Conservation (phyloP, 2,888 invertebrate genomes). For the Strigamia maritima region DNA sequence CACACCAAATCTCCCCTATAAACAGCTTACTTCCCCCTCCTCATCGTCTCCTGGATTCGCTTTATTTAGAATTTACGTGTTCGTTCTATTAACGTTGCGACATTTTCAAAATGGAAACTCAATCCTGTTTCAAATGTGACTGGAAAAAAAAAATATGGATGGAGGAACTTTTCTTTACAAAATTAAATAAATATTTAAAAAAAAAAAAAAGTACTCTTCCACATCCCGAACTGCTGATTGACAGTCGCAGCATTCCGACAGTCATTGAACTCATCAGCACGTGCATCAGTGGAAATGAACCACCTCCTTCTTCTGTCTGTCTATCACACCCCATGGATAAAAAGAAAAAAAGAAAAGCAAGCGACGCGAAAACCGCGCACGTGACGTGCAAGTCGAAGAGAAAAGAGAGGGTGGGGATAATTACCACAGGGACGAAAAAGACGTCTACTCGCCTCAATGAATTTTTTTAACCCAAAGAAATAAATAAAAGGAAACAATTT, state of each 20-base stretch:
- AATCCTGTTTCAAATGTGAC: neutral
- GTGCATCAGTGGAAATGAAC: constrained; percentile 15
- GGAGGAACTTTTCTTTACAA: neutral
- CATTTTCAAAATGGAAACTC: neutral
- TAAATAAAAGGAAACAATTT: neutral
- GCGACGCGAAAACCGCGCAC: constrained; percentile 15
- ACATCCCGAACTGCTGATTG: constrained; percentile 15
- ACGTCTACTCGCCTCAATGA: neutral
- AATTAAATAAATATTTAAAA: constrained; percentile 12
- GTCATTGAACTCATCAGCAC: constrained; percentile 15
- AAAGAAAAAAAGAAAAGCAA: constrained; percentile 9
- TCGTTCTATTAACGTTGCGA: neutral
- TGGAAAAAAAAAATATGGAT: neutral
- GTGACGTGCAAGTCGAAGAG: constrained; percentile 10
- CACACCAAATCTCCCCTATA: constrained; percentile 15
- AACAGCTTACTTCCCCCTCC: neutral
- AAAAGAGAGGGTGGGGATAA: constrained; percentile 15
- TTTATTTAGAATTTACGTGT: neutral
- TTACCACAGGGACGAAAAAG: neutral
- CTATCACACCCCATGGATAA: constrained; percentile 15
- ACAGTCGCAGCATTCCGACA: constrained; percentile 15
- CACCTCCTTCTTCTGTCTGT: constrained; percentile 15
- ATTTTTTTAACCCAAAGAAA: neutral
- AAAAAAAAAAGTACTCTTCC: neutral
- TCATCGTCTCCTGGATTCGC: neutral